Evolutionary conservation across 1,140 invertebrate species (phyloP), one percentile per base, ranked within the genome.

Genomic region (Drosophila kepulauana): DNA sequence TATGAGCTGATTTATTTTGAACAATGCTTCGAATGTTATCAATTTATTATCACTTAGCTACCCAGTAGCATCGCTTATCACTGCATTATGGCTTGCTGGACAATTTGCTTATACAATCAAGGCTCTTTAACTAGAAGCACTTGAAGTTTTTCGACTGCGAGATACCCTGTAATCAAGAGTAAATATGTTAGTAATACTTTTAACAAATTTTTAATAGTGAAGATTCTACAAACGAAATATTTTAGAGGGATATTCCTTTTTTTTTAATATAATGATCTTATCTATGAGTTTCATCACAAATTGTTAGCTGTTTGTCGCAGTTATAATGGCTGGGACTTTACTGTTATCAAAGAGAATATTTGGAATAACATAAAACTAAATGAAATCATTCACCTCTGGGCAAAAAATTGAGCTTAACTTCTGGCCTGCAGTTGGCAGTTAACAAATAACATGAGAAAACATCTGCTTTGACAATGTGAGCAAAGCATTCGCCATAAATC

Each of bases 41-140:
- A 66, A 63, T 81, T 75, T 75, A 78, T 84, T 81, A 82, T 87
- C 81, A 89, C 78, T 84, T 81, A 71, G 43, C 45, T 49, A 48
- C 20, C 78, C n/a, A 52, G 71, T 78, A 74, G 81, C 84, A 89
- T 88, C 78, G 84, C 70, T 81, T 84, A 89, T 88, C 85, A 56
- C 7, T 8, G 51, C 51, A 13, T 56, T 67, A 68, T 78, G 62
- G 75, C 25, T 64, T 49, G 38, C 35, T 56, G 59, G 38, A 68
- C 54, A 72, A 7, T 52, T 46, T 43, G 84, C 80, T 80, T 80
- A 65, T 48, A 57, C 51, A 54, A 13, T 30, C 13, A 6, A 35
- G 51, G 51, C 30, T 15, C 13, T 15, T 3, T 3, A 54, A 54
- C 6, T 54, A 54, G 51, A 54, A 15, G 5, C 51, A 54, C 48